These are phyloP conservation scores for Spilogale gracilis DNA, from an alignment of 2,113 vertebrate species.

Conservation along the genomic window DNA sequence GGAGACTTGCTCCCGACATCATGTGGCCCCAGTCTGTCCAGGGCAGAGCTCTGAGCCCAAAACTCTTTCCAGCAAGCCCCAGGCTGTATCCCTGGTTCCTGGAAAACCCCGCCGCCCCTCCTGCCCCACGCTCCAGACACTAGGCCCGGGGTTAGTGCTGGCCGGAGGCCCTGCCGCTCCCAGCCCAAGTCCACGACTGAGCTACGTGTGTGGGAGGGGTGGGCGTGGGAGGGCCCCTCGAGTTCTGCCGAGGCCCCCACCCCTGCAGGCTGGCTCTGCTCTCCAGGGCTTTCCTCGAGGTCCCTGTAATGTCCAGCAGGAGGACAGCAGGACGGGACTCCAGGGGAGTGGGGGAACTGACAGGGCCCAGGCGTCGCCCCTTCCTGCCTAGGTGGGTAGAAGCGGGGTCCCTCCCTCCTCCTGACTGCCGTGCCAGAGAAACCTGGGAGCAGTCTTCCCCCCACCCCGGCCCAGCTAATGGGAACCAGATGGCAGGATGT, in stretches of 20 bases:
- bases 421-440: constrained; percentile 67
- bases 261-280: not conserved
- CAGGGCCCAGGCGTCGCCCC: constrained; percentile 15
- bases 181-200: constrained; percentile 53
- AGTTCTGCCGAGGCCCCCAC: not conserved
- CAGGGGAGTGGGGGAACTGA: not conserved
- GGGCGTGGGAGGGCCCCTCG: not conserved
- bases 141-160: constrained; percentile 61
- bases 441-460: constrained; percentile 77
- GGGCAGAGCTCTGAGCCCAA: constrained; percentile 12
- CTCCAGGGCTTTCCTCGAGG: constrained; percentile 1
- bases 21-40: not conserved
- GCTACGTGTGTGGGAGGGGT: not conserved
- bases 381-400: constrained; percentile 71
- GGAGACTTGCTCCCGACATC: constrained; percentile 37
- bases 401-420: constrained; percentile 55
- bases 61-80: constrained; percentile 66
- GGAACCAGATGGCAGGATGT: constrained; percentile 85
- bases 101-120: constrained; percentile 72
- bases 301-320: not conserved
- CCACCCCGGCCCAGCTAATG: constrained; percentile 78
- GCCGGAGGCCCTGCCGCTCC: constrained; percentile 72
- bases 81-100: constrained; percentile 65
- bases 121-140: constrained; percentile 71
- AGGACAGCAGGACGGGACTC: not conserved